Evolutionary conservation across 2,113 vertebrate species (phyloP).

Genomic region (Menidia beryllina): DNA sequence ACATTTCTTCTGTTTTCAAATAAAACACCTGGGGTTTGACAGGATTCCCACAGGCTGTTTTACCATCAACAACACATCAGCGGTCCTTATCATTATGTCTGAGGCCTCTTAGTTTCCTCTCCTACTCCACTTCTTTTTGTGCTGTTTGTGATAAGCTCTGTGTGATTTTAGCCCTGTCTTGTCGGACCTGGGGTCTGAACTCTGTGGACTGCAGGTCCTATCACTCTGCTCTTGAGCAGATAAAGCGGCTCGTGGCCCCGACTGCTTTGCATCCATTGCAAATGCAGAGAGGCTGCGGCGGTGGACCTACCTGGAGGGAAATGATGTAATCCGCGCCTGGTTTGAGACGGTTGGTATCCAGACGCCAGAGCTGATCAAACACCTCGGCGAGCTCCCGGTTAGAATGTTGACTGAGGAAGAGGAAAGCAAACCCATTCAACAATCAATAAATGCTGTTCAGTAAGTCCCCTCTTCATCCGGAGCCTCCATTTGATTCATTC

Average conservation of each 20-base stretch:
- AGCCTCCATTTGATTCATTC: neutral
- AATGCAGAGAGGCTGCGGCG: neutral
- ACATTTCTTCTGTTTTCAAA: too few relatives aligned
- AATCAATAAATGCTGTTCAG: neutral
- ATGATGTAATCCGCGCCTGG: conserved; percentile 86
- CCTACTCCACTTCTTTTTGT: too few relatives aligned
- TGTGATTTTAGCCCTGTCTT: too few relatives aligned
- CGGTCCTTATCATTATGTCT: too few relatives aligned
- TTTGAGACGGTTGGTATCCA: conserved; percentile 83
- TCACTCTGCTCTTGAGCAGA: neutral
- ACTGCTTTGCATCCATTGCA: conserved; percentile 13
- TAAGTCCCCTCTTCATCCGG: neutral
- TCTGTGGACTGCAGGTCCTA: neutral
- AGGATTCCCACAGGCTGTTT: neutral
- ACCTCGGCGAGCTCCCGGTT: conserved; percentile 84
- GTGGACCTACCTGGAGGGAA: conserved; percentile 80
- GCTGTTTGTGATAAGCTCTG: too few relatives aligned
- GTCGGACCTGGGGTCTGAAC: too few relatives aligned
- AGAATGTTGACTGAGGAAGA: conserved; percentile 68
- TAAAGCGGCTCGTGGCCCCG: neutral
- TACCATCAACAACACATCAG: neutral
- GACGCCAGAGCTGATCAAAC: conserved; percentile 84
- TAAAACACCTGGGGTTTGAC: too few relatives aligned
- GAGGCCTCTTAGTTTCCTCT: too few relatives aligned
- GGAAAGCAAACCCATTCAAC: neutral